These are phyloP conservation scores for Cirrhinus mrigala DNA, from an alignment of 2,797 vertebrate species.

Conservation along the genomic window DNA sequence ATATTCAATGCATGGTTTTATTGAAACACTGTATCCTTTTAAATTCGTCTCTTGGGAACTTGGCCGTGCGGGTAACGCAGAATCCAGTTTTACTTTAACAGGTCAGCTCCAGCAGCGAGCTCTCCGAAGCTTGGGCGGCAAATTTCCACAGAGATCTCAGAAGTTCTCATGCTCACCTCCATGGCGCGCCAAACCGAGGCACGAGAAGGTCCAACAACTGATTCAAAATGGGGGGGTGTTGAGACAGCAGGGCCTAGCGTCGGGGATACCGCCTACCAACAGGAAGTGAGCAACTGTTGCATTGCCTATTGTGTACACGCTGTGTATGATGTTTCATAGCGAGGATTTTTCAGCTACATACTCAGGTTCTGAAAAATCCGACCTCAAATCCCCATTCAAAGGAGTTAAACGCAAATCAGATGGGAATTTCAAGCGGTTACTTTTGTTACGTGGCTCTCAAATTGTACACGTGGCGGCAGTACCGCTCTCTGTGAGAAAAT, in stretches of 20 bases:
- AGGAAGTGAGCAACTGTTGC: constrained; percentile 66
- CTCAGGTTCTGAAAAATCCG: constrained; percentile 2
- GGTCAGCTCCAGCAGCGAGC: background rate
- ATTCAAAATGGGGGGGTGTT: constrained; percentile 61
- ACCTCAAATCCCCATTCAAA: constrained; percentile 17
- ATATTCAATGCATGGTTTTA: constrained; percentile 20
- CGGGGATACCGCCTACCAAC: constrained; percentile 54
- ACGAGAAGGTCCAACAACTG: constrained; percentile 50
- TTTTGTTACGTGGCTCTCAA: constrained; percentile 36
- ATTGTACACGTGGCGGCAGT: constrained; percentile 63
- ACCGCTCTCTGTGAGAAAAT: constrained; percentile 57
- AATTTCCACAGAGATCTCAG: background rate
- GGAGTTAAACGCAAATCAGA: constrained; percentile 40
- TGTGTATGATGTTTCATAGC: constrained; percentile 7
- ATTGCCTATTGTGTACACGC: constrained; percentile 41
- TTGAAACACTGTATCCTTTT: constrained; percentile 29
- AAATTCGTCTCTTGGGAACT: background rate
- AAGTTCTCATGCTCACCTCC: constrained; percentile 11
- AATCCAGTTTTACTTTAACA: background rate
- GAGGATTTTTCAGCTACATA: background rate
- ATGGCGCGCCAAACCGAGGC: constrained; percentile 14
- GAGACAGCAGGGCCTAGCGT: constrained; percentile 54
- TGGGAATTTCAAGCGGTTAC: constrained; percentile 17
- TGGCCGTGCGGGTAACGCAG: background rate
- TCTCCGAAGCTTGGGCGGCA: too few relatives aligned